These are phyloP conservation scores for Urosaurus nigricauda DNA, from an alignment of 2,797 vertebrate species.

Conservation along the genomic window DNA sequence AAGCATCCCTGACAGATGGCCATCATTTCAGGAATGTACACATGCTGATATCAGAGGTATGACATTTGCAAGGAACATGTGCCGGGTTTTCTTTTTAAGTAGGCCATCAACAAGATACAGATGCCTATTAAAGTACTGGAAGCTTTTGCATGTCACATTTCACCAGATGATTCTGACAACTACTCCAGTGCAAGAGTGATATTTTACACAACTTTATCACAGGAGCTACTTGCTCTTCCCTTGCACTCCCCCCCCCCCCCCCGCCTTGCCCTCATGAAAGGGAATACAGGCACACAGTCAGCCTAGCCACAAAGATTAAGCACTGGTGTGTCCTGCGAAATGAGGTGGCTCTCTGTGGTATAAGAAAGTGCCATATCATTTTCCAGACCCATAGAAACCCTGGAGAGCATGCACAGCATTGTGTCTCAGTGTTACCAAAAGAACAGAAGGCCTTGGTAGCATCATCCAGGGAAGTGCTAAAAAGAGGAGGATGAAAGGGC, in stretches of 20 bases:
- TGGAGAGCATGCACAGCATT: no score
- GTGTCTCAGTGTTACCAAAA: no score
- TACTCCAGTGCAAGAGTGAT: background rate
- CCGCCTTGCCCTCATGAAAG: no score
- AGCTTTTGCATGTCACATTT: background rate
- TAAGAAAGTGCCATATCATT: no score
- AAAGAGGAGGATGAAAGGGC: no score
- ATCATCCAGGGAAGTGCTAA: no score
- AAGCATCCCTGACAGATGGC: no score
- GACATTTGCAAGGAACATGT: conserved; percentile 3
- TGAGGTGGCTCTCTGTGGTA: no score
- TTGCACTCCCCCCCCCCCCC: background rate
- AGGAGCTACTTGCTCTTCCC: background rate
- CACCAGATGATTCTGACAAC: background rate
- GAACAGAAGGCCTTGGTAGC: no score
- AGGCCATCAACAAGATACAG: background rate
- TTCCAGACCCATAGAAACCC: no score
- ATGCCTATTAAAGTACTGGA: background rate
- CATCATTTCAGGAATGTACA: conserved; percentile 28
- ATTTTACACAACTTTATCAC: background rate
- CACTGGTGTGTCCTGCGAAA: no score
- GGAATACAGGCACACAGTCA: no score
- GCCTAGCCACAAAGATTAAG: background rate
- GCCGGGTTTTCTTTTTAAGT: background rate
- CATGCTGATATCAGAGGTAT: conserved; percentile 8